Base-by-base conservation (phyloP, 1,140 invertebrate genomes). In the Drosophila gunungcola region DNA sequence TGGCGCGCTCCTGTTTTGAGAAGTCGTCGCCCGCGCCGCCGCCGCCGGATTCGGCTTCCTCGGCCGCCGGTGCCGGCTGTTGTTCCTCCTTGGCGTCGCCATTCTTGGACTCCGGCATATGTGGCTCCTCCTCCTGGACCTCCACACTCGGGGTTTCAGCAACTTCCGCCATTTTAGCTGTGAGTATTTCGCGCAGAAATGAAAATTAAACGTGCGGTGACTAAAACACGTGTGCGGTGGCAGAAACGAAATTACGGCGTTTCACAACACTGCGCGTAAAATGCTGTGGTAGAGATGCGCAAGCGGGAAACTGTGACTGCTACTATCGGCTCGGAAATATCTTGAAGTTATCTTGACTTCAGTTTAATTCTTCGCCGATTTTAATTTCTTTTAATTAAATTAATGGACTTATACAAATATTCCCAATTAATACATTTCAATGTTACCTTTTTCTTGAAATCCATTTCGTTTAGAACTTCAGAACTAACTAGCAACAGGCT, bases 1-100 rank as follows among this genome's bases (percentile, higher is more conserved):
- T 95, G 36, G 93, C 93, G 43, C 90, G 89, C 57, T 95, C 94
- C 52, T 94, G 89, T 57, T 94, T 94, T 6, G 73, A 67, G 13
- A 65, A 34, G 38, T 80, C 70, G 10, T 21, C 16, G 1, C 16
- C 16, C 16, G 16, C 16, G 16, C 16, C 16, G 16, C 16, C 16
- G 16, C 68, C 69, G 6, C 25, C 55, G 29, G 48, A 13, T 12
- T 83, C 57, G 3, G 48, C 9, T 12, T 83, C 57, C 4, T 74
- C 73, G 13, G 68, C 43, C 10, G 54, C 72, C 13, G 45, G 68
- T 0, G 64, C 75, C 49, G 75, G 73, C 6, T 52, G 16, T 32
- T 32, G 29, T 32, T 32, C 68, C 13, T 79, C 62, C 34, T 82
- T 73, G 13, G 45, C 39, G n/a, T 69, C 78, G n/a, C 69, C 79